phyloP scores from a whole-genome alignment of 2,113 vertebrate species.

The Corvus cornix region DNA sequence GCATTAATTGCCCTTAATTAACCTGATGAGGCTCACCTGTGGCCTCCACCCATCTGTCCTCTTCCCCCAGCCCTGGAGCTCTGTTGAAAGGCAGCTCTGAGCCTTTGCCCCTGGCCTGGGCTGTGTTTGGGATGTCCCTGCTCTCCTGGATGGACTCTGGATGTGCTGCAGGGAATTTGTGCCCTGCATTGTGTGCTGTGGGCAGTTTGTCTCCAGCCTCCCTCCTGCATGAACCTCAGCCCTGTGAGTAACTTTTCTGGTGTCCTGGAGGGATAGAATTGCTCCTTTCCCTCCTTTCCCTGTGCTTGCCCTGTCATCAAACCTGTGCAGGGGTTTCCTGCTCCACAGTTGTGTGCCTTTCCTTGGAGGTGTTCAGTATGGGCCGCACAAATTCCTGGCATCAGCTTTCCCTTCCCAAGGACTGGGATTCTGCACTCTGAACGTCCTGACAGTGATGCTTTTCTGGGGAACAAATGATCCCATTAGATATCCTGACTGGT shows the following conservation, averaged over 20 bases:
- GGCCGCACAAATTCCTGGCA: rapidly evolving
- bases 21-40: neutral
- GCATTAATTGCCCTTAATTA: neutral
- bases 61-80: neutral
- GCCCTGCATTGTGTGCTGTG: rapidly evolving
- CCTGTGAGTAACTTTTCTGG: rapidly evolving
- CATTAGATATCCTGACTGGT: neutral
- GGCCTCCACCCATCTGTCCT: neutral
- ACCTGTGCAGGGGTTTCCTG: neutral
- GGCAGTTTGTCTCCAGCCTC: rapidly evolving
- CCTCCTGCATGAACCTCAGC: rapidly evolving
- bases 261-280: neutral
- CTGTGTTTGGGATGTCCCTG: rapidly evolving
- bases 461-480: rapidly evolving
- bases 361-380: rapidly evolving
- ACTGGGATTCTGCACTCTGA: neutral
- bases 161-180: rapidly evolving
- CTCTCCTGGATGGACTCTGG: neutral
- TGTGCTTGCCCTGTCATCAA: no score
- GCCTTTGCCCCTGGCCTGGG: rapidly evolving
- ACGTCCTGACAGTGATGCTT: rapidly evolving
- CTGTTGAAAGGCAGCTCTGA: neutral
- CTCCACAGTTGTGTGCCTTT: neutral
- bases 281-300: neutral
- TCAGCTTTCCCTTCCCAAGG: neutral